phyloP scores from a whole-genome alignment of 2,113 vertebrate genomes.

The Cololabis saira region DNA sequence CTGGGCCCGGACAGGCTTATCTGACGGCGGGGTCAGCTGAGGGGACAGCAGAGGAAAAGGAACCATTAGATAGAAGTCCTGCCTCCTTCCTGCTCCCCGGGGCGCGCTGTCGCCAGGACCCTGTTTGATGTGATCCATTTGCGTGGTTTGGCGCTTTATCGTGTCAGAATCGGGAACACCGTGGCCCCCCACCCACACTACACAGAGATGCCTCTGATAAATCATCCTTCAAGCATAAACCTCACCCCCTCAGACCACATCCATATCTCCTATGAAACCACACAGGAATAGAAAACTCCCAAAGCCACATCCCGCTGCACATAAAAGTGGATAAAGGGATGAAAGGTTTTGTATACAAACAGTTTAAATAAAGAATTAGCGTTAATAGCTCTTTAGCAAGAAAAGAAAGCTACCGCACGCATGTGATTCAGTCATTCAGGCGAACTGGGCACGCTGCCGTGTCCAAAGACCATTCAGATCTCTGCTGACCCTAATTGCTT shows the following conservation, averaged over 20 bases:
- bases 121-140: constrained; percentile 73
- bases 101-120: constrained; percentile 67
- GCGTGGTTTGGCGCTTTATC: constrained; percentile 73
- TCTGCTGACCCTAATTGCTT: constrained; percentile 81
- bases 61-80: constrained; percentile 70
- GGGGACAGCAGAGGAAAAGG: constrained; percentile 72
- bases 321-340: constrained; percentile 83
- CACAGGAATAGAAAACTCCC: constrained; percentile 78
- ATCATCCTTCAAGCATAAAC: constrained; percentile 44
- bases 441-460: constrained; percentile 67
- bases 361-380: constrained; percentile 85
- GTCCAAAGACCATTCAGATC: constrained; percentile 77
- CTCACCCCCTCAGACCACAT: constrained; percentile 62
- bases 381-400: constrained; percentile 82
- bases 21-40: constrained; percentile 63
- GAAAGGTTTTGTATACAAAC: constrained; percentile 85
- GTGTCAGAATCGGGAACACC: constrained; percentile 70
- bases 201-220: constrained; percentile 81
- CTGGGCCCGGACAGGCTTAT: constrained; percentile 46
- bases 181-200: constrained; percentile 73
- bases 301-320: constrained; percentile 75
- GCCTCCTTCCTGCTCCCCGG: constrained; percentile 66
- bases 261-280: constrained; percentile 68
- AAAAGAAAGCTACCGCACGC: constrained; percentile 81
- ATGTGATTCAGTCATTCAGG: constrained; percentile 75